A percentile compares a stretch with the other conserved stretches of the same genome.
These are phyloP conservation scores for Damaliscus lunatus DNA, from an alignment of 2,113 vertebrate species.

Conservation along the genomic window DNA sequence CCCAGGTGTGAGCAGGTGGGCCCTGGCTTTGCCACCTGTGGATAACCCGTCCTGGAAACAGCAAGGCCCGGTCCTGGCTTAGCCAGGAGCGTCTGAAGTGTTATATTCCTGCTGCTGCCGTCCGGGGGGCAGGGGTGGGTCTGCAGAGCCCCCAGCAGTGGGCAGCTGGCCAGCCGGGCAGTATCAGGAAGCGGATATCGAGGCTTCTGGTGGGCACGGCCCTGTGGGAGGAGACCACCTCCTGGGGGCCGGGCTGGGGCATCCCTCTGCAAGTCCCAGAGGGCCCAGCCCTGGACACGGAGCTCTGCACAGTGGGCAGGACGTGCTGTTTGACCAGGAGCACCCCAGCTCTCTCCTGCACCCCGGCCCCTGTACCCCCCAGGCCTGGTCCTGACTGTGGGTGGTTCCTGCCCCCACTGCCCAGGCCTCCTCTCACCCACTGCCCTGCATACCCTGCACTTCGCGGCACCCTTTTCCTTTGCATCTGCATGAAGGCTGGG, in stretches of 20 bases:
- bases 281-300: neutral
- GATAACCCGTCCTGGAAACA: neutral
- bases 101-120: fast-evolving
- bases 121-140: neutral
- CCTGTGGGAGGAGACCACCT: neutral
- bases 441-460: too few species aligned
- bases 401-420: neutral
- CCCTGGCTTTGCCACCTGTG: neutral
- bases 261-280: neutral
- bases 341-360: neutral
- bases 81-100: neutral
- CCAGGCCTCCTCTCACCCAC: neutral
- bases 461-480: neutral
- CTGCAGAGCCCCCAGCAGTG: neutral
- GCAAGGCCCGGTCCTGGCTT: neutral
- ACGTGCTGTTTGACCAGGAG: neutral
- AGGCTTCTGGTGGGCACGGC: neutral
- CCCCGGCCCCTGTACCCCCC: neutral
- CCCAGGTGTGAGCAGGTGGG: neutral
- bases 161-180: neutral
- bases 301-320: neutral
- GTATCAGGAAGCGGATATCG: neutral
- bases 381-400: neutral
- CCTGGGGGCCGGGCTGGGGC: neutral
- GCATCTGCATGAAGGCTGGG: neutral